These are phyloP conservation scores for Oryzias melastigma DNA, from an alignment of 2,113 vertebrate species.

Conservation along the genomic window DNA sequence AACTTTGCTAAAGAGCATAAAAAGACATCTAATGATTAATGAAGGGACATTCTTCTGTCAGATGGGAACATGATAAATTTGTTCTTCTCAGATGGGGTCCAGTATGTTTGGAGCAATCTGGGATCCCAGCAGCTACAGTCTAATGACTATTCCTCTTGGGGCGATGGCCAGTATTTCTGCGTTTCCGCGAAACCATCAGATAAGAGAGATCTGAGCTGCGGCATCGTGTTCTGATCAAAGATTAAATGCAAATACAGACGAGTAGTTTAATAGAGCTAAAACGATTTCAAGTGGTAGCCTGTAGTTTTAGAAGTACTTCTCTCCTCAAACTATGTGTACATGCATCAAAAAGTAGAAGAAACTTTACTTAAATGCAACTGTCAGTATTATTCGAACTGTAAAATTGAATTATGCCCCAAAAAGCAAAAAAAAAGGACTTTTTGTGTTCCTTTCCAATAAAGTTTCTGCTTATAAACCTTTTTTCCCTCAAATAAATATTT, in stretches of 20 bases:
- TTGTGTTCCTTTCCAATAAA: too few species aligned
- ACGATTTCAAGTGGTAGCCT: background rate
- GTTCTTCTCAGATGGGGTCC: background rate
- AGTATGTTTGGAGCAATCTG: background rate
- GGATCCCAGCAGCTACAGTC: background rate
- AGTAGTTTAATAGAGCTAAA: background rate
- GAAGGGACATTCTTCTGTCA: background rate
- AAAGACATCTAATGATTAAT: background rate
- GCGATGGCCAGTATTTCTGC: background rate
- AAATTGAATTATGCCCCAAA: too few species aligned
- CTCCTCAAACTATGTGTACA: too few species aligned
- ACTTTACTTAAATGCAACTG: too few species aligned
- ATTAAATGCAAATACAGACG: background rate
- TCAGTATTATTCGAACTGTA: too few species aligned
- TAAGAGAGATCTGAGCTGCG: background rate
- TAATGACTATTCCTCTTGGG: conserved; percentile 1
- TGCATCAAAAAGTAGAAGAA: too few species aligned
- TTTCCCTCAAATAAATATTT: too few species aligned
- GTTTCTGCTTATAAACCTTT: too few species aligned
- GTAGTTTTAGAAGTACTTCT: too few species aligned
- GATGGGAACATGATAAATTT: background rate
- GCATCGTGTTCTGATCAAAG: background rate
- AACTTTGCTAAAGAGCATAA: background rate
- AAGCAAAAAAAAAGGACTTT: too few species aligned
- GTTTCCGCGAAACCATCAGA: background rate